Percentiles rank a stretch among this genome's conserved stretches.
Conservation (phyloP, 2,888 invertebrate genomes). For the Lissocephala sabroskyi region DNA sequence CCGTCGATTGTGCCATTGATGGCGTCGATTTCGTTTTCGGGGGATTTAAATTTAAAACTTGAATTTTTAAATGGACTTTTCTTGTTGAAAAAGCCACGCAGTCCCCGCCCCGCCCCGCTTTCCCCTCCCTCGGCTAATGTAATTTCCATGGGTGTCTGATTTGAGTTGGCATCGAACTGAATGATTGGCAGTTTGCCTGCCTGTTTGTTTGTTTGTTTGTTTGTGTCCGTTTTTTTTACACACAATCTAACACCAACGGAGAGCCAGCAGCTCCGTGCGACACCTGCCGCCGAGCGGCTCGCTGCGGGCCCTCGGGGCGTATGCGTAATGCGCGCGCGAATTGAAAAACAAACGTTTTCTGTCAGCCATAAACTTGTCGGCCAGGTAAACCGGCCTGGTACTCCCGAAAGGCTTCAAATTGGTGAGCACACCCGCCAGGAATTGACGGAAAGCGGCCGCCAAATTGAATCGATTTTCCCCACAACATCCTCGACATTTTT, state of each 20-base stretch:
- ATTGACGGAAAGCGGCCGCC: too few species aligned
- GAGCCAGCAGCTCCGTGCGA: too few species aligned
- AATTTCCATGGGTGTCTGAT: constrained; percentile 23
- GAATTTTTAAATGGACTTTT: constrained; percentile 59
- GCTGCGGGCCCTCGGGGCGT: too few species aligned
- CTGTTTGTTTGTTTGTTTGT: background rate
- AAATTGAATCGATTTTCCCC: too few species aligned
- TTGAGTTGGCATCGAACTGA: background rate
- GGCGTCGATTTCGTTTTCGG: constrained; percentile 2
- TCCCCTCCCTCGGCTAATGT: constrained; percentile 47
- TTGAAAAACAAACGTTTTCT: too few species aligned
- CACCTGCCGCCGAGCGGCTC: background rate
- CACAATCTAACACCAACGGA: background rate
- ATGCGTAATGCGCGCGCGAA: background rate
- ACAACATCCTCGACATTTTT: too few species aligned
- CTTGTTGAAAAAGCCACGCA: constrained; percentile 44
- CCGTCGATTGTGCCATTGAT: constrained; percentile 3
- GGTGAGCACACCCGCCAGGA: too few species aligned
- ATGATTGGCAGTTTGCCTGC: constrained; percentile 15
- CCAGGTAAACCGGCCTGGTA: too few species aligned
- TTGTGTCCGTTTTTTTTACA: background rate
- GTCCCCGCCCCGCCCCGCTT: constrained; percentile 11
- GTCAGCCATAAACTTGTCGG: too few species aligned
- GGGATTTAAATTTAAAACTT: constrained; percentile 45
- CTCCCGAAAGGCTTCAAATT: too few species aligned